A percentile compares a stretch with the other conserved stretches of the same genome.
phyloP scores from a whole-genome alignment of 2,113 vertebrate genomes.

The Sylvietta virens region DNA sequence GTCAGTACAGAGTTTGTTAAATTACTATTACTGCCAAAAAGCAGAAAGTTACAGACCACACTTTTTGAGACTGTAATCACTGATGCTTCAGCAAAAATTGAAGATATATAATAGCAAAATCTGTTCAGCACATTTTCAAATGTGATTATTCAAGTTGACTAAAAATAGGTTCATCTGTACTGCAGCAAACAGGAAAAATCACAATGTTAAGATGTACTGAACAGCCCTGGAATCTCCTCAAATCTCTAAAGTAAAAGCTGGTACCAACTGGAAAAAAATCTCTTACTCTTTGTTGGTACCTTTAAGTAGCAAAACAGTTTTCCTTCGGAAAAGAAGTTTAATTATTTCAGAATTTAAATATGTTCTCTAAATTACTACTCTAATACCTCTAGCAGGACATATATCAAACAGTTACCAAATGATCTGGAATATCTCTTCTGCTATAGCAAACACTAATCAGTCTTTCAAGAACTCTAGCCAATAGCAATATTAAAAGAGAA shows the following conservation, averaged over 20 bases:
- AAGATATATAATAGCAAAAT: not conserved
- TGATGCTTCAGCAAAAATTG: not conserved
- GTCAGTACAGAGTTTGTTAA: not conserved
- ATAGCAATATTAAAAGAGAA: not conserved
- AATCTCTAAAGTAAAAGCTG: not conserved
- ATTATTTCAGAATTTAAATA: not conserved
- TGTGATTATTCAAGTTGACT: not conserved
- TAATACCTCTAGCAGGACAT: not conserved
- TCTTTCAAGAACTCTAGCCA: not conserved
- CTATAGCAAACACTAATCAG: not conserved
- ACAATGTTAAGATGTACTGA: not conserved
- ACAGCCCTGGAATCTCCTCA: not conserved
- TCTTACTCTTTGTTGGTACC: not conserved
- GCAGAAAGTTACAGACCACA: not conserved
- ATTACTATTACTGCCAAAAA: not conserved
- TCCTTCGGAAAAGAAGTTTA: not conserved
- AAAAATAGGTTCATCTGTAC: not conserved
- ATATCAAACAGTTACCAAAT: not conserved
- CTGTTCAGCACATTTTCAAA: not conserved
- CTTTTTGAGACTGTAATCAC: not conserved
- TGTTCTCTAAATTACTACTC: not conserved
- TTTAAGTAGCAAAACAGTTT: not conserved
- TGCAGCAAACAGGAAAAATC: not conserved
- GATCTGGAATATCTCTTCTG: not conserved
- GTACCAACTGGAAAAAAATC: not conserved